Evolutionary conservation across 2,888 invertebrate genomes (phyloP), one percentile per base, ranked within the genome.

Genomic region (Ichneumon xanthorius): DNA sequence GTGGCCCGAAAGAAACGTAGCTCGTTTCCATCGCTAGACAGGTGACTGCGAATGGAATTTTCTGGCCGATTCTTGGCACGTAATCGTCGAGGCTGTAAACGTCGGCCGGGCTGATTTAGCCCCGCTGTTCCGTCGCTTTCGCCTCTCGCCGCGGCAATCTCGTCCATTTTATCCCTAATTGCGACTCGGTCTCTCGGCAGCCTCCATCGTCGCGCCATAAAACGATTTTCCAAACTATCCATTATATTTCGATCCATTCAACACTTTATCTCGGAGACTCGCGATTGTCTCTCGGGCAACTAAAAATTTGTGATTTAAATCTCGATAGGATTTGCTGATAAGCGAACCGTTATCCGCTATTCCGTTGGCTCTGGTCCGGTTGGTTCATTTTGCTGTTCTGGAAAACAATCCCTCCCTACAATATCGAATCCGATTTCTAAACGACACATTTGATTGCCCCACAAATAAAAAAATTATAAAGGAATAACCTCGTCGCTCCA

Each of bases 41-140:
- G 77, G 79, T 88, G 87, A 88, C 84, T 87, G 82, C 67, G 84
- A 50, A 63, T 81, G 86, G 88, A 89, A 89, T 90, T 89, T 89
- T 88, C 87, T 87, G 79, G 76, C 61, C 61, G 82, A 80, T 85
- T 82, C 85, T 65, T 82, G 68, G 80, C 82, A 84, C 82, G 86
- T 89, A 89, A 91, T 89, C 87, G 86, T 73, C 83, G 88, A 89
- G 79, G 80, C 89, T 89, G 90, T 92, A 90, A 90, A 91, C 80
- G 89, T 92, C 89, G 83, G 30, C 63, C 68, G 71, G 77, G 84
- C 87, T 91, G 90, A 91, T 91, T 82, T 67, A 78, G 72, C n/a
- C 72, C n/a, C 45, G 55, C 45, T 76, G 76, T 76, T 30, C 67
- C 55, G 71, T 72, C 53, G 79, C 73, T 75, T 91, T 90, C 89